Evolutionary conservation across 2,888 invertebrate genomes (phyloP), one percentile per base, ranked within the genome.

Genomic region (Torymus aiolomorphi): DNA sequence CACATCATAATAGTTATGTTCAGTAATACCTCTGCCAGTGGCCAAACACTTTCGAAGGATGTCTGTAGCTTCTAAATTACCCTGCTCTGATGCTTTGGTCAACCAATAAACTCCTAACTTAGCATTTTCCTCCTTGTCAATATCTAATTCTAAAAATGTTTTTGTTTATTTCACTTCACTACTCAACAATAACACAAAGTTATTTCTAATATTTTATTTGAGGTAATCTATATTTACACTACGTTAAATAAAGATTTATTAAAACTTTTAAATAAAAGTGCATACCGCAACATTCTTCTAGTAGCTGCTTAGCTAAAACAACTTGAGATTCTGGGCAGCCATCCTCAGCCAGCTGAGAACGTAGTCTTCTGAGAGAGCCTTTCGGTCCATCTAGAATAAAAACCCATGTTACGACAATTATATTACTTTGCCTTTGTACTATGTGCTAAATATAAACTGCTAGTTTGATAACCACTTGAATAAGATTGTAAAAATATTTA

Each of bases 31-130:
- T 90, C 93, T 92, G 12, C 95, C 95, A 52, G 93, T 94, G 57
- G 94, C 92, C 13, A 96, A 92, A 86, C 95, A 95, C 90, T 95
- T 94, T 89, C 92, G 92, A 82, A 98, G 92, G 87, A 97, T 92
- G 80, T 93, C 93, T 54, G 97, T 95, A 0, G 97, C 97, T 88
- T 97, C 96, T 62, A 94, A 93, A 86, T 97, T 97, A 0, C 97
- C 98, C 90, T 97, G 97, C 86, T 97, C 96, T 0, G 97, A 97
- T 2, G 98, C 97, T 91, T 96, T 95, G n/a, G 97, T 94, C 67
- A 98, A 91, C 97, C 97, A 98, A 86, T 96, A 95, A 70, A 98
- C 94, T 0, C 97, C 97, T 83, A 96, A 93, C 83, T 94, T 93
- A 82, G 95, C 95, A 90, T 96, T 95, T 86, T 95, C 95, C 86